Conservation (phyloP, 2,797 vertebrate species). For the Enteromius argenteus region DNA sequence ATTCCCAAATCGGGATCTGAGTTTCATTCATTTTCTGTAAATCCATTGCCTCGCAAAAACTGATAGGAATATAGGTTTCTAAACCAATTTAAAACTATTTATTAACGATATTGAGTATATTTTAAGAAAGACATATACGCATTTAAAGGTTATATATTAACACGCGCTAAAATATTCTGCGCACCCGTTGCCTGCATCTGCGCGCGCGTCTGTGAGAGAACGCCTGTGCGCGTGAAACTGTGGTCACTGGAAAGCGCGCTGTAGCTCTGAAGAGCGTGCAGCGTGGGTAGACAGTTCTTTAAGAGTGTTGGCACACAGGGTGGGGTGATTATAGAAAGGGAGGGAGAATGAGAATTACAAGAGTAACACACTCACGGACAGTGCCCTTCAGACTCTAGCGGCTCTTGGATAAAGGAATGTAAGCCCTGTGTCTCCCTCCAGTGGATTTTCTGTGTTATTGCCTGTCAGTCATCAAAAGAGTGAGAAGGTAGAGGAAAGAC, state of each 20-base stretch:
- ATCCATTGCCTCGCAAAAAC: constrained; percentile 40
- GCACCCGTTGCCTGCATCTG: neutral
- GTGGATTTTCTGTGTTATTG: constrained; percentile 19
- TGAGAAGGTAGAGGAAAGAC: neutral
- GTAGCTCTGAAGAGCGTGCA: neutral
- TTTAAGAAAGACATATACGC: neutral
- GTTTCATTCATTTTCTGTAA: constrained; percentile 51
- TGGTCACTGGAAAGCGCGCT: neutral
- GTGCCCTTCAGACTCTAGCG: neutral
- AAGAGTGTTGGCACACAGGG: neutral
- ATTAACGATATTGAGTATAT: neutral
- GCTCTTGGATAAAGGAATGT: neutral
- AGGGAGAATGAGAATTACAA: constrained; percentile 12
- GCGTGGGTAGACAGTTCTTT: constrained; percentile 29
- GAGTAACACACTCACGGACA: neutral
- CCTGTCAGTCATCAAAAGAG: neutral
- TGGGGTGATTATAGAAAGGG: neutral
- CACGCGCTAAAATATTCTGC: neutral
- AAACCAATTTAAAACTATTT: neutral
- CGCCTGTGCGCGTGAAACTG: neutral
- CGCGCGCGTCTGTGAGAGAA: constrained; percentile 10
- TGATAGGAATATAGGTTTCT: neutral
- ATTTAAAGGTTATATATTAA: neutral
- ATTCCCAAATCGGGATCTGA: constrained; percentile 45
- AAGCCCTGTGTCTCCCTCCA: constrained; percentile 36